A percentile compares a stretch with the other conserved stretches of the same genome.
phyloP scores from a whole-genome alignment of 2,113 vertebrate genomes.

The Ploceus nigricollis region DNA sequence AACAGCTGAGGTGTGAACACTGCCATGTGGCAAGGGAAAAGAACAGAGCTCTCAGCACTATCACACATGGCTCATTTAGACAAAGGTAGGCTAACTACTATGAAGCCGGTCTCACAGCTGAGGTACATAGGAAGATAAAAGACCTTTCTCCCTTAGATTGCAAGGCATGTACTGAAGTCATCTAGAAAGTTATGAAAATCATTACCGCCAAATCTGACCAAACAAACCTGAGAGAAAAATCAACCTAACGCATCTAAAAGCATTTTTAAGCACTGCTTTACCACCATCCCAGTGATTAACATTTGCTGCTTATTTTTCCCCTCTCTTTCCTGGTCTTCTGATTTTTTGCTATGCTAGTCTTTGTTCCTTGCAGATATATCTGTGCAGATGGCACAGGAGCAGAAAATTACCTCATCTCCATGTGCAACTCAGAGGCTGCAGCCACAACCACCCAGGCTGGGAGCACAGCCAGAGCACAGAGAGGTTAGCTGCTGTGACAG shows the following conservation, averaged over 20 bases:
- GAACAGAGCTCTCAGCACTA: neutral
- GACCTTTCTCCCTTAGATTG: neutral
- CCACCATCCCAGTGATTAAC: neutral
- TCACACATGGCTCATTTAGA: neutral
- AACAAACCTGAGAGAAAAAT: neutral
- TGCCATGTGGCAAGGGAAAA: constrained; percentile 33
- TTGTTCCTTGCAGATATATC: neutral
- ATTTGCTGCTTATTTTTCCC: neutral
- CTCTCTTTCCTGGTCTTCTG: neutral
- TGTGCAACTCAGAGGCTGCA: neutral
- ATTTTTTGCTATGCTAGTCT: neutral
- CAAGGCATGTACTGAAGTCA: neutral
- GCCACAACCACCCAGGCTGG: neutral
- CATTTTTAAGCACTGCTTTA: neutral
- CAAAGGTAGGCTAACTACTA: neutral
- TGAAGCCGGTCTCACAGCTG: neutral
- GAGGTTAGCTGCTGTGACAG: neutral
- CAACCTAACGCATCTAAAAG: neutral
- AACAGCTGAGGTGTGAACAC: constrained; percentile 52
- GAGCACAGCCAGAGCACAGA: neutral
- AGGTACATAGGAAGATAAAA: neutral
- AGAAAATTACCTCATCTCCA: neutral
- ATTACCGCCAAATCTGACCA: neutral
- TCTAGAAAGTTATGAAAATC: neutral
- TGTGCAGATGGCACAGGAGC: neutral